Conservation (phyloP, 2,888 invertebrate species). For the Gonocerus acuteangulatus region DNA sequence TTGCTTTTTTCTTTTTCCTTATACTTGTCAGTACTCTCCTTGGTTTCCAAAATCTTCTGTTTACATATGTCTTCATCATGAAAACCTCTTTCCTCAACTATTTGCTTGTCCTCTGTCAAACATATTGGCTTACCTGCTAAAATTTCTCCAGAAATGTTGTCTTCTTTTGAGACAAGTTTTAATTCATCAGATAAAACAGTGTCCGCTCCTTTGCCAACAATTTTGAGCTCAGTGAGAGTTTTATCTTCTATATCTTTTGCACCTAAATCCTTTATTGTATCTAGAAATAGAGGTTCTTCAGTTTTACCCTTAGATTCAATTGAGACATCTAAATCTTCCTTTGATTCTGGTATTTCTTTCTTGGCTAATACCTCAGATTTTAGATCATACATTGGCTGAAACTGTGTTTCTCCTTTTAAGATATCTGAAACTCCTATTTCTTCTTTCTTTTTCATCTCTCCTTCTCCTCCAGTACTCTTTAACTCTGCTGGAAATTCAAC, state of each 20-base stretch:
- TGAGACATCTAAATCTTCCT: background rate
- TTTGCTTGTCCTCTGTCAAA: background rate
- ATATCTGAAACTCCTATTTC: too few species aligned
- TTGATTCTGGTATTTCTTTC: background rate
- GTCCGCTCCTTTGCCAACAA: too few species aligned
- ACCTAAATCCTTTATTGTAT: too few species aligned
- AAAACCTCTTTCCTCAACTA: background rate
- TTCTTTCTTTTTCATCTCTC: too few species aligned
- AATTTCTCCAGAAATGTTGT: background rate
- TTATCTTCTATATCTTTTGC: too few species aligned
- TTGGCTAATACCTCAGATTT: too few species aligned
- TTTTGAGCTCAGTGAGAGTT: too few species aligned
- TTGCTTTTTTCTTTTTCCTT: constrained; percentile 47
- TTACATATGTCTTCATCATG: background rate
- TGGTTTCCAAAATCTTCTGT: background rate
- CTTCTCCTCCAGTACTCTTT: too few species aligned
- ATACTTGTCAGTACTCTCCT: constrained; percentile 37
- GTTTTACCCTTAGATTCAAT: background rate
- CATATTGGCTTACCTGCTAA: background rate
- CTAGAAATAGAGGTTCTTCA: background rate
- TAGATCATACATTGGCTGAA: too few species aligned
- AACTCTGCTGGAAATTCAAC: too few species aligned
- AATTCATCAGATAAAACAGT: too few species aligned
- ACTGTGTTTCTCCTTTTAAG: too few species aligned
- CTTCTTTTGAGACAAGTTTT: background rate